phyloP scores from a whole-genome alignment of 2,113 vertebrate genomes.

The Xenopus laevis region DNA sequence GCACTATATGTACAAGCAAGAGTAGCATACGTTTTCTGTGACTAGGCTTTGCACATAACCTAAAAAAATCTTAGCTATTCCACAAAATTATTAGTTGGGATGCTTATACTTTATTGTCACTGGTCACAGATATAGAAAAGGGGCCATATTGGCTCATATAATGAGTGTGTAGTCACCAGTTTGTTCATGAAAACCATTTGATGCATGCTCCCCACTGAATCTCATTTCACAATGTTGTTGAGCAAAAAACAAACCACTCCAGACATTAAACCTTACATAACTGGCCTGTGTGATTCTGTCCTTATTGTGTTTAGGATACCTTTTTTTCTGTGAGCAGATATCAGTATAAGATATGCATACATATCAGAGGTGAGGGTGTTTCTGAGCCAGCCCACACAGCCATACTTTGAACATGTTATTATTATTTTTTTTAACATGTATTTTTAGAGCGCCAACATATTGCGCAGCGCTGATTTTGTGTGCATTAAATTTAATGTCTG shows the following conservation, averaged over 20 bases:
- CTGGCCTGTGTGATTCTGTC: neutral
- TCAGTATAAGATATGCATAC: slow-evolving; percentile 3
- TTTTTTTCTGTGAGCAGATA: slow-evolving; percentile 11
- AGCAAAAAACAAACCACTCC: neutral
- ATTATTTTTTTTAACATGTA: too few relatives aligned
- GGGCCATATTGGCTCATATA: neutral
- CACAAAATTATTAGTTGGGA: too few relatives aligned
- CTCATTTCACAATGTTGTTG: neutral
- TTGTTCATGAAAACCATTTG: neutral
- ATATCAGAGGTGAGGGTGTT: slow-evolving; percentile 12
- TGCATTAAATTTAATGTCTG: slow-evolving; percentile 5
- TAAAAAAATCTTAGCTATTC: too few relatives aligned
- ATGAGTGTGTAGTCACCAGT: neutral
- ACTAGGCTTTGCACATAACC: too few relatives aligned
- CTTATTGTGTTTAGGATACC: slow-evolving; percentile 22
- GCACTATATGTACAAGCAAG: too few relatives aligned
- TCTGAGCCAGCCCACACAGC: neutral
- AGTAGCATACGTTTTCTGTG: too few relatives aligned
- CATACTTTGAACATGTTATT: neutral
- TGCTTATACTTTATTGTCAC: too few relatives aligned
- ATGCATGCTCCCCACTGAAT: neutral
- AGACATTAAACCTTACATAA: neutral
- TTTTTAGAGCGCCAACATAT: neutral
- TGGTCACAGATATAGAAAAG: neutral
- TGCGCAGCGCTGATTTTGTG: neutral